Evolutionary conservation across 2,797 vertebrate species (phyloP).

Genomic region (Pangasius sanitwongsei): DNA sequence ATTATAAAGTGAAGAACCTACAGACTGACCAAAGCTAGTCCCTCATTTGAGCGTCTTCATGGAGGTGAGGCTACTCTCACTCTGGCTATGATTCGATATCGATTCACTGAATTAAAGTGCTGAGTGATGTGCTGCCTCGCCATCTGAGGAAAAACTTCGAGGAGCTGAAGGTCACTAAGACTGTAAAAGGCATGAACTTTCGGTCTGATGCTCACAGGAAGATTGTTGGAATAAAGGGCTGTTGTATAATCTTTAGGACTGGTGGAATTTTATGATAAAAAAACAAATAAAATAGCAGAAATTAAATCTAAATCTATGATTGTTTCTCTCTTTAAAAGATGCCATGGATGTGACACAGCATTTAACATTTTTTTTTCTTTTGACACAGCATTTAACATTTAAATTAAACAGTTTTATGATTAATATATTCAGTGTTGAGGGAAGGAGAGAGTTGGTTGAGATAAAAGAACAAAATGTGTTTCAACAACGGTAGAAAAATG

Average conservation of each 20-base stretch:
- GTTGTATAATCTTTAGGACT: background rate
- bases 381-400: background rate
- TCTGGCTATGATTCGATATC: conserved; percentile 21
- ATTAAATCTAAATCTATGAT: background rate
- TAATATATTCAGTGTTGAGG: background rate
- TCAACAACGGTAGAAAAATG: background rate
- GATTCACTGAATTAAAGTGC: conserved; percentile 3
- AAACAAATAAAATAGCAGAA: background rate
- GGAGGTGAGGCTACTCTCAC: background rate
- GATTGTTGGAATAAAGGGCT: background rate
- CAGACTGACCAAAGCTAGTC: background rate
- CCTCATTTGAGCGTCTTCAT: background rate
- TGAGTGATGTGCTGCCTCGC: background rate
- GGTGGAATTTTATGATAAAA: background rate
- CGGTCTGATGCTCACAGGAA: background rate
- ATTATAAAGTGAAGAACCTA: no score
- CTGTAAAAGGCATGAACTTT: background rate
- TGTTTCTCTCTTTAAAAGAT: background rate
- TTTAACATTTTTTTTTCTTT: background rate
- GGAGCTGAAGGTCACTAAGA: background rate
- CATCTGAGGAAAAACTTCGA: background rate
- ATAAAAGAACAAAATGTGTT: background rate
- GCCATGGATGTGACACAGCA: background rate
- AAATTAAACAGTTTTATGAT: background rate
- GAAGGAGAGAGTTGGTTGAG: background rate